A percentile compares a stretch with the other conserved stretches of the same genome.
Evolutionary conservation across 2,797 vertebrate genomes (phyloP).

Genomic region (Enoplosus armatus): DNA sequence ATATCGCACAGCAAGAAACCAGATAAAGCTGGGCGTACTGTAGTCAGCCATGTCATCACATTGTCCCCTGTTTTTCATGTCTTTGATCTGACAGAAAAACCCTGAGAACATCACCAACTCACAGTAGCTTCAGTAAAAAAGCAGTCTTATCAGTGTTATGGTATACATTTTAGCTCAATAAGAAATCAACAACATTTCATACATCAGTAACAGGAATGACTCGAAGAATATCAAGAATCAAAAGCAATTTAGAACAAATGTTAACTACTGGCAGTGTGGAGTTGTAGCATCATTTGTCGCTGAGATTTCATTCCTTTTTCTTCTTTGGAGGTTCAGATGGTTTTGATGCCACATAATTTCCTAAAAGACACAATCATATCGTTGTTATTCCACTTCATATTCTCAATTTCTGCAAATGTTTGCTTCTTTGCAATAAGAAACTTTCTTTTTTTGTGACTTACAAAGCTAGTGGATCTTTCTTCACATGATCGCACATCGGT

Average conservation of each 20-base stretch:
- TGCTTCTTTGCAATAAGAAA: not conserved
- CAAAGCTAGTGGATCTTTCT: fast-evolving
- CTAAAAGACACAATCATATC: constrained; percentile 57
- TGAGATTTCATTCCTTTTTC: not conserved
- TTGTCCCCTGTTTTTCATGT: not conserved
- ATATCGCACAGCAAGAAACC: not conserved
- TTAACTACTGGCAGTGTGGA: not conserved
- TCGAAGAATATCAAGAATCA: not conserved
- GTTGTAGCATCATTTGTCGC: not conserved
- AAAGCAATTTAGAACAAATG: not conserved
- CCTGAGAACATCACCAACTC: not conserved
- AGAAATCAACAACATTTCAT: not conserved
- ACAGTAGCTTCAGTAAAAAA: not conserved
- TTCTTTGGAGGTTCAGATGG: not conserved
- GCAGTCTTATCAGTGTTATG: not conserved
- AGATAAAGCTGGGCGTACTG: not conserved
- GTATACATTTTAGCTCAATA: not conserved
- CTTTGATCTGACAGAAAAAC: not conserved
- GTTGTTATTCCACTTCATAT: not conserved
- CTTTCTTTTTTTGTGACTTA: constrained; percentile 41
- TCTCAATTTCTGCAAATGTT: not conserved
- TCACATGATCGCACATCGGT: constrained; percentile 70
- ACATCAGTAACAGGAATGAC: not conserved
- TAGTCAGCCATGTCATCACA: not conserved
- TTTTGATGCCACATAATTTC: constrained; percentile 36